Percentiles rank a stretch among this genome's conserved stretches.
Evolutionary conservation across 2,797 vertebrate species (phyloP).

Genomic region (Darevskia nairensis): DNA sequence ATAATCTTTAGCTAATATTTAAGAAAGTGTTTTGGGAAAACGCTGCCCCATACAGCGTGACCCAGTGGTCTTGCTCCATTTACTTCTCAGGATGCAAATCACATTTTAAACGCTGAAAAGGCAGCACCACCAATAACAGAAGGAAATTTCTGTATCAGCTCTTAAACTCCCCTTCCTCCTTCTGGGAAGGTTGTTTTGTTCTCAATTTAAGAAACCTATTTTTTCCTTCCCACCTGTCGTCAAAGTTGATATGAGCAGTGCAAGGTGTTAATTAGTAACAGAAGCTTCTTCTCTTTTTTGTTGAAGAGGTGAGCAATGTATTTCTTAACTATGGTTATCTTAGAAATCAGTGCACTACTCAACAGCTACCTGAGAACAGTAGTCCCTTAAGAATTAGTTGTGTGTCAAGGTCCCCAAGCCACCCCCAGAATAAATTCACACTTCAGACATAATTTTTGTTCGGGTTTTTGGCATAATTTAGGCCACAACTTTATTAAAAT

Average conservation of each 20-base stretch:
- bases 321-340: not conserved
- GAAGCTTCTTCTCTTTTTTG: not conserved
- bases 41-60: not conserved
- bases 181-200: not conserved
- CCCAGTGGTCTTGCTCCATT: not conserved
- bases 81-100: not conserved
- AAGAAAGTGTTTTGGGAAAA: not conserved
- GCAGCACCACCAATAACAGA: not conserved
- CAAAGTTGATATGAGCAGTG: not conserved
- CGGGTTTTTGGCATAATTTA: too few relatives aligned
- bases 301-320: not conserved
- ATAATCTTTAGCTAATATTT: not conserved
- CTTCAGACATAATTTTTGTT: too few relatives aligned
- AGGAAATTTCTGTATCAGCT: not conserved
- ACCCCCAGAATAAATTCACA: too few relatives aligned
- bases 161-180: not conserved
- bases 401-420: too few relatives aligned
- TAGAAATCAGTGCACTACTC: slow-evolving; percentile 16
- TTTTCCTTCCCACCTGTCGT: slow-evolving; percentile 1
- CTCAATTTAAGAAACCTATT: not conserved
- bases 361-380: not conserved
- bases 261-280: slow-evolving; percentile 11
- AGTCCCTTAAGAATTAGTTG: not conserved
- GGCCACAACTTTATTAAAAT: too few relatives aligned
- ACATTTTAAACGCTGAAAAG: not conserved